Base-by-base conservation (phyloP, 2,113 vertebrate genomes). In the Corydoras maculifer region DNA sequence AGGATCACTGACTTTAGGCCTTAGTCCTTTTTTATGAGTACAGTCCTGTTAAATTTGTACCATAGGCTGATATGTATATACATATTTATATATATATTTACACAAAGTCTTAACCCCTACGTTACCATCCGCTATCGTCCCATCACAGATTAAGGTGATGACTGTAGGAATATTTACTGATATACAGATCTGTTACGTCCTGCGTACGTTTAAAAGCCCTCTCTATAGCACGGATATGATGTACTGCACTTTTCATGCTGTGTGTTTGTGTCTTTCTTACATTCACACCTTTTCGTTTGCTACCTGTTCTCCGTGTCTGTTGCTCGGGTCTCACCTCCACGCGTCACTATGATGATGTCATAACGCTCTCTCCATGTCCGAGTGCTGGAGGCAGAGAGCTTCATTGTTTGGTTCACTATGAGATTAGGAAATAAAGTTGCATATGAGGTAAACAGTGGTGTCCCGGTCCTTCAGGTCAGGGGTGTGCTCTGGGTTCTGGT, bases 31-130 rank as follows among this genome's bases (percentile, higher is more conserved):
- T 77, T 53, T 76, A 66, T 67, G 48, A 14, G 63, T 57, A 49
- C 57, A 60, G 58, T 30, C 78, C 75, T 75, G 72, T 72, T 54
- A 64, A 65, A 54, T 77, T 65, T 74, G 54, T 75, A 75, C 72
- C 62, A 64, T 62, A 70, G 69, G 64, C 54, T n/a, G 3, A 14
- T n/a, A 58, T 77, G 43, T 70, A 50, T 50, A 68, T 61, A 68
- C 35, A 65, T 58, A 63, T 35, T 62, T 51, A 12, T 11, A 6
- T 58, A 74, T 74, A 68, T 72, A 62, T 69, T 69, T 59, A 75
- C 63, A 78, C 65, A 59, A 65, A 43, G 35, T 43, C 51, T 53
- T 53, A 10, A 12, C 10, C 10, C 10, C 51, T 14, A 14, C 51
- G 10, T 53, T 14, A 53, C 9, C 51, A 53, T 53, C 51, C 0